Conservation (phyloP, 2,113 vertebrate species). For the Petromus typicus region DNA sequence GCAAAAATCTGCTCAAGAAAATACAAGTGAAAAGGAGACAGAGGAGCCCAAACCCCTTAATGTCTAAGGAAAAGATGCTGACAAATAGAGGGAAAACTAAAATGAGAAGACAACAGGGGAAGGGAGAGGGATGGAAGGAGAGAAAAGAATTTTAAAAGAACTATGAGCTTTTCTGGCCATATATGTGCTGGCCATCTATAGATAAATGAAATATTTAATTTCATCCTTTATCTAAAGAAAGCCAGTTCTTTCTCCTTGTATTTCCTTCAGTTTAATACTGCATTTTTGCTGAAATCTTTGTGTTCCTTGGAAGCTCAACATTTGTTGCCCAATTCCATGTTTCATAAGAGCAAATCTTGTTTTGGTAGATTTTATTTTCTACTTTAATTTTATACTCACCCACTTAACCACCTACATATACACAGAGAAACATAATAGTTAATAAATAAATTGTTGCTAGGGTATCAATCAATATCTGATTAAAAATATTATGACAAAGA, state of each 20-base stretch:
- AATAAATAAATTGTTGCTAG: background rate
- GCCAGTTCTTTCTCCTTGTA: background rate
- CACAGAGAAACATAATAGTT: background rate
- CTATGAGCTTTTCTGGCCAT: too few relatives aligned
- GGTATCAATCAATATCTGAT: background rate
- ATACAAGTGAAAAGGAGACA: background rate
- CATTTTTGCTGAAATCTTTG: slow-evolving; percentile 11
- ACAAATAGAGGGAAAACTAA: background rate
- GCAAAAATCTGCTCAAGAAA: background rate
- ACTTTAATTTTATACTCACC: background rate
- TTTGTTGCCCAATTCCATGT: background rate
- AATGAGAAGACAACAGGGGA: background rate
- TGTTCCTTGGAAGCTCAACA: background rate
- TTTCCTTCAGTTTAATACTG: slow-evolving; percentile 9
- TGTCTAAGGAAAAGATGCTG: background rate
- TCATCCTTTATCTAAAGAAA: background rate
- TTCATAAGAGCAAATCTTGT: background rate
- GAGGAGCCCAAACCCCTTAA: background rate
- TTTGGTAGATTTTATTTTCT: slow-evolving; percentile 26
- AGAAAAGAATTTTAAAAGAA: background rate
- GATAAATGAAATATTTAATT: too few relatives aligned
- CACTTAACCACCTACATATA: background rate
- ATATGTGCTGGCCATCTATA: background rate
- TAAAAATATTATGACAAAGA: slow-evolving; percentile 5
- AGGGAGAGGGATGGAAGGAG: fast-evolving